A percentile compares a stretch with the other conserved stretches of the same genome.
These are phyloP conservation scores for Euura lappo DNA, from an alignment of 1,140 invertebrate species.

Conservation along the genomic window DNA sequence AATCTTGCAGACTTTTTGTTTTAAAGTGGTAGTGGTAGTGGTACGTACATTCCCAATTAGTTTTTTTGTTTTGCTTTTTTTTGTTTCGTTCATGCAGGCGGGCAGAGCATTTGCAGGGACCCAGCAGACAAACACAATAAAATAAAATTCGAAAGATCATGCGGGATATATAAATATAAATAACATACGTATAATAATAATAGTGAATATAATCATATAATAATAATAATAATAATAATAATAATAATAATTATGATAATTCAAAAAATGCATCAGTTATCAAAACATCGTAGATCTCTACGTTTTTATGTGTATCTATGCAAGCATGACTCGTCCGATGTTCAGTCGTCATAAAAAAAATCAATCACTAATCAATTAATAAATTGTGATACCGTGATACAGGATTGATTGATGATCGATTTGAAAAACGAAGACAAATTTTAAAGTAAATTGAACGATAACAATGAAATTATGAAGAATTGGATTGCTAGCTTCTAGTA, in stretches of 20 bases:
- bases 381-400: no score
- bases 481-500: no score
- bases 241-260: neutral
- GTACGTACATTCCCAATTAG: constrained; percentile 45
- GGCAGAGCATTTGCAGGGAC: constrained; percentile 36
- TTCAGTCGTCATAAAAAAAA: no score
- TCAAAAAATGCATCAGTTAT: neutral
- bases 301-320: no score
- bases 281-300: no score
- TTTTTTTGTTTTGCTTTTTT: constrained; percentile 24
- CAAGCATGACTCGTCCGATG: no score
- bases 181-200: neutral
- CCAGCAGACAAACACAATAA: constrained; percentile 43
- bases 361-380: no score
- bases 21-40: constrained; percentile 9
- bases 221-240: constrained; percentile 14
- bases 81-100: constrained; percentile 39
- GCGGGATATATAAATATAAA: constrained; percentile 32
- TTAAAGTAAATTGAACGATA: no score
- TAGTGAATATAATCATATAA: neutral
- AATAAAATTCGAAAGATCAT: constrained; percentile 44
- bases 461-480: no score
- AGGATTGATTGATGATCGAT: no score
- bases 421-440: no score
- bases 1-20: constrained; percentile 11